These are phyloP conservation scores for Pheosia gnoma DNA, from an alignment of 2,888 invertebrate genomes.

Conservation along the genomic window DNA sequence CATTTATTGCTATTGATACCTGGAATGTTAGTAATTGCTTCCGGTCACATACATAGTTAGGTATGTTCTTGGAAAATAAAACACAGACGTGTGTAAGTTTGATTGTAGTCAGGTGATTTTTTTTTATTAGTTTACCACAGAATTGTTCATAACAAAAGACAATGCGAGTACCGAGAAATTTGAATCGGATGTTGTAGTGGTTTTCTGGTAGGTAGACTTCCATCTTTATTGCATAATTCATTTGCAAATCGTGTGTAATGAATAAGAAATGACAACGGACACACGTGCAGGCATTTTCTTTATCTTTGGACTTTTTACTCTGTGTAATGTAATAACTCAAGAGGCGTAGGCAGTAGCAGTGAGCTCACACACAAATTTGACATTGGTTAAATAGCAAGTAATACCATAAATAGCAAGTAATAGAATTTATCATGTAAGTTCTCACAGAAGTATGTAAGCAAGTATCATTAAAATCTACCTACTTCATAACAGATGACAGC, in stretches of 20 bases:
- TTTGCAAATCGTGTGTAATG: constrained; percentile 3
- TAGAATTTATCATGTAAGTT: no score
- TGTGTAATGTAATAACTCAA: not conserved
- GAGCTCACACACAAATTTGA: no score
- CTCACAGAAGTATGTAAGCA: no score
- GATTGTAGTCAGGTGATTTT: constrained; percentile 10
- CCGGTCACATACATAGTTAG: constrained; percentile 66
- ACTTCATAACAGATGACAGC: constrained; percentile 1
- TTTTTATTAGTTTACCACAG: constrained; percentile 3
- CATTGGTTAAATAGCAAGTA: no score
- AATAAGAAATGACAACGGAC: not conserved
- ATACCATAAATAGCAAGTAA: no score
- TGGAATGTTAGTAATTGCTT: constrained; percentile 69
- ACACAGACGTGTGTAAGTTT: constrained; percentile 21
- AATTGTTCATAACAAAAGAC: constrained; percentile 2
- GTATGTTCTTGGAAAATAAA: constrained; percentile 51
- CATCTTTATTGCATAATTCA: constrained; percentile 6
- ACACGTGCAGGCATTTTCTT: not conserved
- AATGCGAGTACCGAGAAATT: constrained; percentile 3
- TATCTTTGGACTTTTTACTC: not conserved
- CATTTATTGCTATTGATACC: constrained; percentile 64
- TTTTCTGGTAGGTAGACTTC: constrained; percentile 3
- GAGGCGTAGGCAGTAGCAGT: no score
- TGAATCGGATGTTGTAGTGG: constrained; percentile 3
- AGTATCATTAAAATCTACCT: not conserved